A percentile compares a stretch with the other conserved stretches of the same genome.
Evolutionary conservation across 2,797 vertebrate genomes (phyloP).

Genomic region (Enteromius unitaeniatus): DNA sequence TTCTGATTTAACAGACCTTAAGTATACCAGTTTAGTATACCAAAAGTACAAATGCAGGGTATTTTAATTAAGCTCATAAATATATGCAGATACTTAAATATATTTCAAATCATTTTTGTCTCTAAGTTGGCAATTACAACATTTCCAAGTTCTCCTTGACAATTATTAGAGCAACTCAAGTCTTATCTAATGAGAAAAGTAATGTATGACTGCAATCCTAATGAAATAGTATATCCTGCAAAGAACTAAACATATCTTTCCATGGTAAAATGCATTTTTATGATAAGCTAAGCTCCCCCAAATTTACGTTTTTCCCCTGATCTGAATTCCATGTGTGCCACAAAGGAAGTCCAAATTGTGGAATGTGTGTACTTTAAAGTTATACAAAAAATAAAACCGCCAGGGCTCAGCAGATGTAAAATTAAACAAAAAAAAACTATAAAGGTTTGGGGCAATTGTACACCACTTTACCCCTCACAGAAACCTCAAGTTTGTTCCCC

Average conservation of each 20-base stretch:
- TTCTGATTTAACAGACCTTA: no score
- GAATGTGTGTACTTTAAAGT: slow-evolving; percentile 13
- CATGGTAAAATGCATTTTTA: not conserved
- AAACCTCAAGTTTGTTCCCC: slow-evolving; percentile 55
- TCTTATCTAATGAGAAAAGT: not conserved
- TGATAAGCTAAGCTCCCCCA: not conserved
- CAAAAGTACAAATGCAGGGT: no score
- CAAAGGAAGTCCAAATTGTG: slow-evolving; percentile 32
- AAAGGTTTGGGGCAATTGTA: slow-evolving; percentile 40
- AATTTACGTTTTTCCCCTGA: slow-evolving; percentile 28
- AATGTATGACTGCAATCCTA: slow-evolving; percentile 27
- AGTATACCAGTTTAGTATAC: no score
- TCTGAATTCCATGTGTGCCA: slow-evolving; percentile 19
- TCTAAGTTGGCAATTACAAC: not conserved
- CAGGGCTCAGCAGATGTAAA: slow-evolving; percentile 5
- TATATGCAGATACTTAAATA: no score
- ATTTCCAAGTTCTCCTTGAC: not conserved
- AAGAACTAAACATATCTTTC: slow-evolving; percentile 10
- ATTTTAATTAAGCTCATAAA: no score
- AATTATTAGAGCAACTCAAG: not conserved
- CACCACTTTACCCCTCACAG: slow-evolving; percentile 53
- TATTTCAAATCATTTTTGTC: no score
- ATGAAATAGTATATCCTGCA: not conserved
- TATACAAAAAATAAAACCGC: slow-evolving; percentile 27
- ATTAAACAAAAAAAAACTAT: slow-evolving; percentile 6